These are phyloP conservation scores for Syrphus vitripennis DNA, from an alignment of 2,888 invertebrate species.

Conservation along the genomic window DNA sequence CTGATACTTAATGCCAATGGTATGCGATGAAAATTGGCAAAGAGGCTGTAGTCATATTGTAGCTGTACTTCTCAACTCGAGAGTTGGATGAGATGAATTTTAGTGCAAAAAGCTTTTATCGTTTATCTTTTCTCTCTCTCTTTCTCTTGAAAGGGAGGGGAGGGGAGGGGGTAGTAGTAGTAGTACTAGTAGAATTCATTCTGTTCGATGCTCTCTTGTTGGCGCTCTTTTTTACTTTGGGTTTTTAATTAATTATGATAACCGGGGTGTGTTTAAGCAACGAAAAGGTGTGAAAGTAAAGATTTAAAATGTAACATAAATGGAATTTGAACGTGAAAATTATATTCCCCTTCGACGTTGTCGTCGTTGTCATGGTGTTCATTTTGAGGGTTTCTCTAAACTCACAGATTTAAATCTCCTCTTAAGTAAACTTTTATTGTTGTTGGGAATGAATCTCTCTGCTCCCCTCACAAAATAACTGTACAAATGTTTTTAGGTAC, in stretches of 20 bases:
- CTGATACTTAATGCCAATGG: slow-evolving; percentile 59
- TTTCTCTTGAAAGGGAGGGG: background rate
- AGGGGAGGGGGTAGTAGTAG: no score
- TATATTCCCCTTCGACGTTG: background rate
- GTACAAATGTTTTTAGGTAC: background rate
- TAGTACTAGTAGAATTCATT: background rate
- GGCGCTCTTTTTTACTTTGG: background rate
- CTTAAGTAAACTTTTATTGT: background rate
- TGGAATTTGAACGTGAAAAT: background rate
- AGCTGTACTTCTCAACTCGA: slow-evolving; percentile 1
- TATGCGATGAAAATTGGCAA: slow-evolving; percentile 48
- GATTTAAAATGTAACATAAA: slow-evolving; percentile 13
- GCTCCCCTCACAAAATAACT: background rate
- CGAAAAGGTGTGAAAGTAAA: slow-evolving; percentile 12
- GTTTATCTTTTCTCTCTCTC: slow-evolving; percentile 38
- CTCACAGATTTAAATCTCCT: slow-evolving; percentile 4
- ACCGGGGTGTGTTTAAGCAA: slow-evolving; percentile 13
- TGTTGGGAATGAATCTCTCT: background rate
- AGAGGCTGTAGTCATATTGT: slow-evolving; percentile 46
- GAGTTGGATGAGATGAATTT: slow-evolving; percentile 39
- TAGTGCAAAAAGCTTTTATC: slow-evolving; percentile 42
- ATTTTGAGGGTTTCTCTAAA: background rate
- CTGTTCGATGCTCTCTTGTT: background rate
- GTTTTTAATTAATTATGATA: slow-evolving; percentile 10
- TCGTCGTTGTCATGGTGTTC: background rate